Conservation (phyloP, 2,888 invertebrate species). For the Acleris cristana region DNA sequence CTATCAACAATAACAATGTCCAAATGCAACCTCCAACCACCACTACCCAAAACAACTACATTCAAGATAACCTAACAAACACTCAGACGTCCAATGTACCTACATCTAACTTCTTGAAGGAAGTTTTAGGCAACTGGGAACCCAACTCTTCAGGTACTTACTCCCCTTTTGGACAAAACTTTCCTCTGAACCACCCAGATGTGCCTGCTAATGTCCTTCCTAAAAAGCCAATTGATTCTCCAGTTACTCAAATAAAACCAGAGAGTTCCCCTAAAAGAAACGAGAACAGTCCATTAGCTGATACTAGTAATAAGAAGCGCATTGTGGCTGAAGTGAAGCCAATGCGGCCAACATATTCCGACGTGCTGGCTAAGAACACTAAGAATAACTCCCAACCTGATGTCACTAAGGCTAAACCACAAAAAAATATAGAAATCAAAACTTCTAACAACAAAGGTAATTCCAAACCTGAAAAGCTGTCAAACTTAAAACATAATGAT, state of each 20-base stretch:
- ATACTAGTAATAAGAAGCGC: slow-evolving; percentile 85
- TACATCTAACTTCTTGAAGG: slow-evolving; percentile 86
- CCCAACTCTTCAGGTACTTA: slow-evolving; percentile 89
- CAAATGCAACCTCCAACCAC: slow-evolving; percentile 55
- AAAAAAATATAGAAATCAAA: slow-evolving; percentile 69
- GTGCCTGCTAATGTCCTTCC: slow-evolving; percentile 65
- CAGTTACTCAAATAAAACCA: slow-evolving; percentile 57
- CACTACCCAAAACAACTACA: slow-evolving; percentile 53
- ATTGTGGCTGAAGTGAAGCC: slow-evolving; percentile 94
- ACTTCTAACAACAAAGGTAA: slow-evolving; percentile 64
- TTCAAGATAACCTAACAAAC: slow-evolving; percentile 58
- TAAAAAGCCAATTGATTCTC: slow-evolving; percentile 59
- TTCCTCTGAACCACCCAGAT: slow-evolving; percentile 80
- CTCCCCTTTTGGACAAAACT: slow-evolving; percentile 88
- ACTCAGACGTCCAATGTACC: slow-evolving; percentile 54
- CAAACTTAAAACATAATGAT: slow-evolving; percentile 58
- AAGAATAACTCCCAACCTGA: slow-evolving; percentile 79
- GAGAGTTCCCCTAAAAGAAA: slow-evolving; percentile 73
- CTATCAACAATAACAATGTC: slow-evolving; percentile 59
- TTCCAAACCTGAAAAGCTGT: slow-evolving; percentile 69
- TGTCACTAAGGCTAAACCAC: slow-evolving; percentile 71
- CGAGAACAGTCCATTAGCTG: slow-evolving; percentile 77
- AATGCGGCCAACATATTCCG: slow-evolving; percentile 93
- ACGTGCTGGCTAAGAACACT: slow-evolving; percentile 89
- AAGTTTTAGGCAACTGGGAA: slow-evolving; percentile 88